Conservation (phyloP, 2,888 invertebrate genomes). For the Muscina levida region DNA sequence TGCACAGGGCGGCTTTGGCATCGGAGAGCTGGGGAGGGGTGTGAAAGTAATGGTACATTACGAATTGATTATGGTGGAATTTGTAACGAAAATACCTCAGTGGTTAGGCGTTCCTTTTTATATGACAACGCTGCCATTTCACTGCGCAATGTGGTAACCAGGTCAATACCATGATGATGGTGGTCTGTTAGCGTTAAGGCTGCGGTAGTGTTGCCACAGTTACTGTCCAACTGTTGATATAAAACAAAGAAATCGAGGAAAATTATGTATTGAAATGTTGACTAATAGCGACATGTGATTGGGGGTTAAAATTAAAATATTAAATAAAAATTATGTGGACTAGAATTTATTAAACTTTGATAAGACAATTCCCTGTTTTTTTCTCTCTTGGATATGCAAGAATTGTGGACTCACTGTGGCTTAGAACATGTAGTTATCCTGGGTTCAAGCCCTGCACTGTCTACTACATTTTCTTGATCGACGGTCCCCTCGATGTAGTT, state of each 20-base stretch:
- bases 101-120: slow-evolving; percentile 88
- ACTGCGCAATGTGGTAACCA: slow-evolving; percentile 88
- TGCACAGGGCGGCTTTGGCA: slow-evolving; percentile 85
- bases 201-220: slow-evolving; percentile 66
- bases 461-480: no score
- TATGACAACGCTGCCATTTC: slow-evolving; percentile 92
- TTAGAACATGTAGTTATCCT: no score
- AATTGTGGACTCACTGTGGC: no score
- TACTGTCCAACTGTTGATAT: slow-evolving; percentile 69
- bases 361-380: no score
- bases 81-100: slow-evolving; percentile 83
- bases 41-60: neutral
- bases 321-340: no score
- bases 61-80: neutral
- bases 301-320: neutral
- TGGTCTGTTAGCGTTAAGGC: slow-evolving; percentile 69
- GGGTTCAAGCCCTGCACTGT: no score
- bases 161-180: slow-evolving; percentile 82
- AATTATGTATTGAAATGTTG: neutral
- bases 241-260: slow-evolving; percentile 30
- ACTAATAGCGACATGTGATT: neutral
- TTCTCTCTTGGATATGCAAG: no score
- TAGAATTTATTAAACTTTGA: no score
- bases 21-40: slow-evolving; percentile 83
- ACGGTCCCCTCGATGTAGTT: no score